These are phyloP conservation scores for Perccottus glenii DNA, from an alignment of 2,113 vertebrate genomes.

Conservation along the genomic window DNA sequence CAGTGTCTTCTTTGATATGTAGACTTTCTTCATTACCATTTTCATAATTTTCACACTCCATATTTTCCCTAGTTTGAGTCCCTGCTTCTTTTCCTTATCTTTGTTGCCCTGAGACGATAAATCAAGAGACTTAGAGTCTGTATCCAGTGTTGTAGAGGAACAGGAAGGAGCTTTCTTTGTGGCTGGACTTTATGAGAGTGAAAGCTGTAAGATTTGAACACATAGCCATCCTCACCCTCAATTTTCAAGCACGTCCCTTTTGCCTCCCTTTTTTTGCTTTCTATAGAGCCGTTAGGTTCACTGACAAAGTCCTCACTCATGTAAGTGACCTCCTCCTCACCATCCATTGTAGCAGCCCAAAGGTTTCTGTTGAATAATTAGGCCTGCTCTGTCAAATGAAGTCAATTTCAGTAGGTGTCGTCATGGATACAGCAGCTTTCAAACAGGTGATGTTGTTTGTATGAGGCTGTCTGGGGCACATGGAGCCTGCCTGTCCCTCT, in stretches of 20 bases:
- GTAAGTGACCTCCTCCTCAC: conserved; percentile 72
- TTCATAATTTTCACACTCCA: conserved; percentile 43
- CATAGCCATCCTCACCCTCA: conserved; percentile 82
- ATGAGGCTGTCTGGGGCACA: conserved; percentile 51
- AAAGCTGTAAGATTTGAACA: conserved; percentile 81
- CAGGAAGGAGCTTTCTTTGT: conserved; percentile 48
- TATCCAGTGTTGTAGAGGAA: conserved; percentile 70
- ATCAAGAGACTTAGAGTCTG: conserved; percentile 78
- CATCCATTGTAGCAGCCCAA: conserved; percentile 77
- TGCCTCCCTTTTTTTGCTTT: conserved; percentile 74
- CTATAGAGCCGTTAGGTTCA: conserved; percentile 60
- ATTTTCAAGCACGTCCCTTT: conserved; percentile 80
- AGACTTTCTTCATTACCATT: conserved; percentile 60
- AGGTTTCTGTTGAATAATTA: conserved; percentile 56
- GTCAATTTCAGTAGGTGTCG: conserved; percentile 56
- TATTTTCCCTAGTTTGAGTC: conserved; percentile 62
- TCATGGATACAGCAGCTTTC: conserved; percentile 73
- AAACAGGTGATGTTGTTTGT: conserved; percentile 52
- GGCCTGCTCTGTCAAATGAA: conserved; percentile 65
- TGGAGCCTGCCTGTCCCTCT: conserved; percentile 49
- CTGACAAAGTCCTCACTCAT: conserved; percentile 61
- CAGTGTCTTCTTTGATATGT: conserved; percentile 78
- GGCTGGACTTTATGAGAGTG: conserved; percentile 59
- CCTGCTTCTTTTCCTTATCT: conserved; percentile 56
- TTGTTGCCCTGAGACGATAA: conserved; percentile 76